Conservation (phyloP, 2,888 invertebrate species). For the Tinea pellionella region DNA sequence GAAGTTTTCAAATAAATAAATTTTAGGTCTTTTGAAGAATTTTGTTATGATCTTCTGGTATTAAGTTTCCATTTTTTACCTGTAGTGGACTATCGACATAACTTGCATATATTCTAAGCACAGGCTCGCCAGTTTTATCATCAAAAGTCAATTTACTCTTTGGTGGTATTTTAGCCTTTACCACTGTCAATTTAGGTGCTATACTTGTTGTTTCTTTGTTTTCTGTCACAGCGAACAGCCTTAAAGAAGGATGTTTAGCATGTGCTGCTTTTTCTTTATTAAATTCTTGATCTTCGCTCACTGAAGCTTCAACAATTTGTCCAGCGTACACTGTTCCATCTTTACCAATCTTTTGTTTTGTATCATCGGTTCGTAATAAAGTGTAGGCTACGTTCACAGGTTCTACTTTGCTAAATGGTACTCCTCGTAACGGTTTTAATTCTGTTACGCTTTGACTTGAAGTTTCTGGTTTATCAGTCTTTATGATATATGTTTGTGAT, state of each 20-base stretch:
- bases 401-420: conserved; percentile 46
- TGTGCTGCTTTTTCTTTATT: conserved; percentile 45
- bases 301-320: conserved; percentile 54
- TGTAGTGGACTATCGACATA: conserved; percentile 45
- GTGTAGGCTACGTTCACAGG: conserved; percentile 52
- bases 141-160: conserved; percentile 55
- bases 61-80: conserved; percentile 26
- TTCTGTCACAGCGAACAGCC: conserved; percentile 39
- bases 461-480: conserved; percentile 32
- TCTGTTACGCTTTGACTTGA: conserved; percentile 35
- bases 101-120: conserved; percentile 67
- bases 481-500: conserved; percentile 31
- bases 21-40: neutral
- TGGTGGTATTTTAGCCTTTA: conserved; percentile 54
- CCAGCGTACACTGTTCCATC: conserved; percentile 50
- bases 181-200: conserved; percentile 34
- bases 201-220: conserved; percentile 27
- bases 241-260: conserved; percentile 42
- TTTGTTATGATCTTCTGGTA: neutral
- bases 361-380: conserved; percentile 40
- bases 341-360: conserved; percentile 37
- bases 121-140: conserved; percentile 56
- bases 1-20: neutral
- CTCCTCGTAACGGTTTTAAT: conserved; percentile 39
- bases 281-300: conserved; percentile 53